Conservation (phyloP, 2,113 vertebrate species). For the Thermophis baileyi region DNA sequence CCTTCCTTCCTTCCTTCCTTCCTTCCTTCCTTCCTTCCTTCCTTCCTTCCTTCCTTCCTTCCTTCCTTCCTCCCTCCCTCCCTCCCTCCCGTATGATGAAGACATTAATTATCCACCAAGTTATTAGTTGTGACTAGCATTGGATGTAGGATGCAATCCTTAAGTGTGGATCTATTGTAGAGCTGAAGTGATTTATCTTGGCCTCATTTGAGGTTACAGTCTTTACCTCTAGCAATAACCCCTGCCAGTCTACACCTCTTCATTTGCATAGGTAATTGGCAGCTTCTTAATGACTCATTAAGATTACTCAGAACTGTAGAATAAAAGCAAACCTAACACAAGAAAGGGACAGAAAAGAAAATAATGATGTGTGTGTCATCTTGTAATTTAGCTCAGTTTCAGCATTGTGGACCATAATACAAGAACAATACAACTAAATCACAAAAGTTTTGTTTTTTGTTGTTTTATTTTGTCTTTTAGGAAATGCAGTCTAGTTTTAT, state of each 20-base stretch:
- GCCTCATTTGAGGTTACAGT: constrained; percentile 43
- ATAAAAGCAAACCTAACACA: constrained; percentile 57
- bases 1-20: background rate
- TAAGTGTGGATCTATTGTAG: constrained; percentile 41
- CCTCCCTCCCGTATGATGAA: constrained; percentile 59
- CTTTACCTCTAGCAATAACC: constrained; percentile 50
- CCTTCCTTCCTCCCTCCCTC: too few species aligned
- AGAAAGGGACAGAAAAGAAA: constrained; percentile 2
- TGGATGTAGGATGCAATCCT: constrained; percentile 47
- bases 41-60: background rate
- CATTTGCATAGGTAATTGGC: constrained; percentile 48
- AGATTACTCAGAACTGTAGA: constrained; percentile 60
- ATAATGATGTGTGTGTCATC: background rate
- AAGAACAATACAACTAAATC: constrained; percentile 12
- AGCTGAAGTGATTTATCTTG: constrained; percentile 59
- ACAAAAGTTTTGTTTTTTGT: background rate
- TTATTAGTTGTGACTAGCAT: constrained; percentile 49
- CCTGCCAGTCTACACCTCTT: constrained; percentile 36
- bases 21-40: background rate
- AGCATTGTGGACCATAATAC: constrained; percentile 58
- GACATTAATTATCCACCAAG: constrained; percentile 45
- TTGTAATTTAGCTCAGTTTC: constrained; percentile 41
- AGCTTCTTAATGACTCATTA: constrained; percentile 54
- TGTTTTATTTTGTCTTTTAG: background rate
- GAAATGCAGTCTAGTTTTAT: background rate